phyloP scores from a whole-genome alignment of 92 coral and sea anemone genomes.

The Virgularia gustaviana region DNA sequence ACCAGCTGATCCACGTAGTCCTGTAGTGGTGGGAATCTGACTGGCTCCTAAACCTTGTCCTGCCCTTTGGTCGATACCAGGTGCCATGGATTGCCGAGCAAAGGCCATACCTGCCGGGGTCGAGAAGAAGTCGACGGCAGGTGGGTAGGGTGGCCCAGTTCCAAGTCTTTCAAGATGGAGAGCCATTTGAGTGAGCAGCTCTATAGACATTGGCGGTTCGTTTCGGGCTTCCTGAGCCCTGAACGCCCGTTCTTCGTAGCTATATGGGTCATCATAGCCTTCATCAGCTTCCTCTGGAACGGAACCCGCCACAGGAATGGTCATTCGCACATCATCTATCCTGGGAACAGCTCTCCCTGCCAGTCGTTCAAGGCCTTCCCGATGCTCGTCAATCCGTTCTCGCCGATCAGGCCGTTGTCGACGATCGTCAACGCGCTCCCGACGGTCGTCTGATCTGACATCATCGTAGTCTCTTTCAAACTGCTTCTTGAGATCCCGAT shows the following conservation, averaged over 20 bases:
- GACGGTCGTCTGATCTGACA: not conserved
- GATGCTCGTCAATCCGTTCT: not conserved
- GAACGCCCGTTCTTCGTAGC: conserved; percentile 1
- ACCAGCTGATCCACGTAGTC: too few relatives aligned
- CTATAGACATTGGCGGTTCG: not conserved
- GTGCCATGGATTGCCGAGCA: too few relatives aligned
- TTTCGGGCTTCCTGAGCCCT: not conserved
- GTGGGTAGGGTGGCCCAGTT: not conserved
- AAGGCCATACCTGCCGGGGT: too few relatives aligned
- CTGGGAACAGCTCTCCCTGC: not conserved
- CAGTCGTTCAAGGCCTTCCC: not conserved
- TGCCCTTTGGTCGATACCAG: too few relatives aligned
- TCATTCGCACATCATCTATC: not conserved
- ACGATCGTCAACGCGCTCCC: not conserved
- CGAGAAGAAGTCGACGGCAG: not conserved
- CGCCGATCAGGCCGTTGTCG: not conserved
- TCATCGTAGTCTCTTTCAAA: conserved; percentile 7
- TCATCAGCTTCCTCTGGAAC: too few relatives aligned
- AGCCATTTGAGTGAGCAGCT: not conserved
- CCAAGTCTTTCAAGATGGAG: not conserved
- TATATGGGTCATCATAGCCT: too few relatives aligned
- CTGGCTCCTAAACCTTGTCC: too few relatives aligned
- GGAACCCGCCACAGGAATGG: too few relatives aligned
- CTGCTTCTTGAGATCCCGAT: not conserved
- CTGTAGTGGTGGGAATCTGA: too few relatives aligned